Evolutionary conservation across 2,797 vertebrate genomes (phyloP).

Genomic region (Cyprinella venusta): DNA sequence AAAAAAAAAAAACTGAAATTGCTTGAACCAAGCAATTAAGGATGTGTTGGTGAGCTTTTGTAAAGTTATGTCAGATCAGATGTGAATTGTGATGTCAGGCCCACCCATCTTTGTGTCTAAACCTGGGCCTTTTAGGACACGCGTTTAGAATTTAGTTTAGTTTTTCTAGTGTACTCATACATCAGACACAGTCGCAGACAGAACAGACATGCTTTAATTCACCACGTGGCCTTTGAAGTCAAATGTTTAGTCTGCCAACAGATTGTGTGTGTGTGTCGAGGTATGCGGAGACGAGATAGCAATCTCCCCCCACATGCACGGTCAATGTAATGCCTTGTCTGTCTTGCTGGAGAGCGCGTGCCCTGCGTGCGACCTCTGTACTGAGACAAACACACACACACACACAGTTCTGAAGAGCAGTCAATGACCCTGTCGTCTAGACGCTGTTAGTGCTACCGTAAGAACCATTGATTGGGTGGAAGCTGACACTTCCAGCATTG

Average conservation of each 20-base stretch:
- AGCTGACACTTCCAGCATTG: conserved; percentile 59
- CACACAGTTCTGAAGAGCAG: conserved; percentile 52
- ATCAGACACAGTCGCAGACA: conserved; percentile 17
- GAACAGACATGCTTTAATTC: conserved; percentile 51
- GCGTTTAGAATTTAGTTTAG: conserved; percentile 34
- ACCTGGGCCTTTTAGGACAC: conserved; percentile 43
- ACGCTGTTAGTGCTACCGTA: conserved; percentile 55
- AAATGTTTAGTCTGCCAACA: conserved; percentile 59
- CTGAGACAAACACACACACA: conserved; percentile 37
- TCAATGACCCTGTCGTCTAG: conserved; percentile 60
- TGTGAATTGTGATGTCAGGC: conserved; percentile 7
- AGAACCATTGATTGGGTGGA: conserved; percentile 61
- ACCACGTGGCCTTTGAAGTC: conserved; percentile 55
- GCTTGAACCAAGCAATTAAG: not conserved
- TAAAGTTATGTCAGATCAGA: conserved; percentile 20
- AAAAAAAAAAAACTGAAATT: no score
- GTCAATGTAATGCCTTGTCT: conserved; percentile 51
- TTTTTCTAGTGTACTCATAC: conserved; percentile 42
- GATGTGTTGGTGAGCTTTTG: conserved; percentile 1
- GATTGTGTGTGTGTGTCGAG: conserved; percentile 40
- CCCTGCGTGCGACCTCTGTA: conserved; percentile 58
- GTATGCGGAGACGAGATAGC: conserved; percentile 42
- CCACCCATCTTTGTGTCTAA: conserved; percentile 42
- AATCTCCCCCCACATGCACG: conserved; percentile 35
- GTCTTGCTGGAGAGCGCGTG: conserved; percentile 49